Evolutionary conservation across 2,113 vertebrate species (phyloP), one percentile per base, ranked within the genome.

Genomic region (Spea bombifrons): DNA sequence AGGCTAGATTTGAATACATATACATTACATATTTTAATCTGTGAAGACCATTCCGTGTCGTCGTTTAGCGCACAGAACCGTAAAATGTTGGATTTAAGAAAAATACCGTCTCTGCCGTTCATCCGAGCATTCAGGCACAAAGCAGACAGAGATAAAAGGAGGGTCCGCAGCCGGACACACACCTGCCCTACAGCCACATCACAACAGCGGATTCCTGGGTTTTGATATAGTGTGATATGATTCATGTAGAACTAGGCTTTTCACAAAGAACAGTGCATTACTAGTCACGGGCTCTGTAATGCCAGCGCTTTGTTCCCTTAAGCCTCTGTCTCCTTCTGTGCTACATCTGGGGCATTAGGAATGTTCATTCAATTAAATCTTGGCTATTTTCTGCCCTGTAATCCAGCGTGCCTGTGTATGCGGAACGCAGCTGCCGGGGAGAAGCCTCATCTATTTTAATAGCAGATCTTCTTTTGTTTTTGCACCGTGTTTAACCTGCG

Each of bases 121-220:
- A 75, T 7, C 75, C 43, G 44, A 49, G 7, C 5, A 17, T 9
- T 67, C 50, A 69, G 75, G 68, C 75, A 76, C 57, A 59, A 45
- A 72, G 82, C 59, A 63, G 3, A 66, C 49, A 70, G 63, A 64
- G 76, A 79, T 77, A 75, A 84, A 84, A 53, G 81, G 50, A 15
- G 71, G 49, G 52, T 68, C 76, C 84, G 78, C 78, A 82, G 83
- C 82, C 81, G 75, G 83, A 70, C 83, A 83, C 73, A 78, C 84
- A 88, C 88, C 87, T 89, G 88, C 85, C 84, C 84, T 52, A 83
- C 86, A 84, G 83, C 85, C 78, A 55, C 80, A 69, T 85, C 86
- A 87, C 82, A 86, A 86, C 77, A 83, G 48, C 73, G 83, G 85
- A 88, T 89, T 89, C 87, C 84, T 61, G 59, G 69, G 84, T 86